These are phyloP conservation scores for Leptopilina myrica DNA, from an alignment of 2,888 invertebrate genomes.

Conservation along the genomic window DNA sequence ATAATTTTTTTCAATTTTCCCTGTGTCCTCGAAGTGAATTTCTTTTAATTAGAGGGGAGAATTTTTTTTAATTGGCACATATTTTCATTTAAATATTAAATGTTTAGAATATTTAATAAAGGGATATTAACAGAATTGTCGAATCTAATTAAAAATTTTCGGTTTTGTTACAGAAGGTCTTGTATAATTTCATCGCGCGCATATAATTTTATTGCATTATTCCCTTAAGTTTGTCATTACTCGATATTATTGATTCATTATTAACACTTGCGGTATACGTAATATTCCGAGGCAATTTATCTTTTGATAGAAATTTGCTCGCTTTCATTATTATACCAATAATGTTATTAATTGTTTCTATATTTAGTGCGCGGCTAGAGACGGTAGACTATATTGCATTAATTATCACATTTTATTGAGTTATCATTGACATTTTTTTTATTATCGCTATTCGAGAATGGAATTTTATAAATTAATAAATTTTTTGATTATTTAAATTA, in stretches of 20 bases:
- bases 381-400: slow-evolving; percentile 8
- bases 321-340: slow-evolving; percentile 8
- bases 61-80: too few species aligned
- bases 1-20: background rate
- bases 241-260: background rate
- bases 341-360: slow-evolving; percentile 14
- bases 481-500: too few species aligned
- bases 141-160: too few species aligned
- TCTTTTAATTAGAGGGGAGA: background rate
- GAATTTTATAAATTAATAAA: too few species aligned
- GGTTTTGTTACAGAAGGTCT: too few species aligned
- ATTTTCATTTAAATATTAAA: too few species aligned
- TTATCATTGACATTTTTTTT: background rate
- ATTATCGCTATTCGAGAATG: too few species aligned
- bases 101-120: too few species aligned
- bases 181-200: too few species aligned
- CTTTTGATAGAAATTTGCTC: slow-evolving; percentile 1
- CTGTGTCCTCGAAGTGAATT: background rate
- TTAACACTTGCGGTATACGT: slow-evolving; percentile 3
- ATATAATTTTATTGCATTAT: background rate
- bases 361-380: background rate
- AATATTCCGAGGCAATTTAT: slow-evolving; percentile 8
- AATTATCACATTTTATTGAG: background rate
- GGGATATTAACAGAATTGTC: too few species aligned
- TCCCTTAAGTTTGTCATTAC: background rate